These are phyloP conservation scores for Eupeodes luniger DNA, from an alignment of 2,888 invertebrate genomes.

Conservation along the genomic window DNA sequence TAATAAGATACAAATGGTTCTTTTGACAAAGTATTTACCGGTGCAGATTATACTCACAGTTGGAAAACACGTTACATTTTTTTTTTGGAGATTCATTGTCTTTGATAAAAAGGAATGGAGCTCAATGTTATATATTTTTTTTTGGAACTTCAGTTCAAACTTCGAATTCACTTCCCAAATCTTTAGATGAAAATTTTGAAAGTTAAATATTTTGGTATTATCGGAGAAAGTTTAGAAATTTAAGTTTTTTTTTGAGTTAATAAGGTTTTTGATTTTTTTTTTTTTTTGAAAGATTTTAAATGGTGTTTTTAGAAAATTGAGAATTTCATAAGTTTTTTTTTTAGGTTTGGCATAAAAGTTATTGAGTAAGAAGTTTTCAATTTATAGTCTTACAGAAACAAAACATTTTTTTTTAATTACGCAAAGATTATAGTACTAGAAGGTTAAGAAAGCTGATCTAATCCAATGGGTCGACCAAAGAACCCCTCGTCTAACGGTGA, in stretches of 20 bases:
- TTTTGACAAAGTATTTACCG: neutral
- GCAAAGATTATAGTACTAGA: constrained; percentile 17
- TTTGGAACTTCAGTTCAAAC: neutral
- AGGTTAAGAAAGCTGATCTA: constrained; percentile 47
- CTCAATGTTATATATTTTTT: neutral
- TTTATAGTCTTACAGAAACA: neutral
- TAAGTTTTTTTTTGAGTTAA: neutral
- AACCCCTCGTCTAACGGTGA: too few relatives aligned
- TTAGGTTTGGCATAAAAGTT: too few relatives aligned
- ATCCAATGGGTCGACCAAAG: too few relatives aligned
- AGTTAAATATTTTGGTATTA: neutral
- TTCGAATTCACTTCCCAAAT: constrained; percentile 1
- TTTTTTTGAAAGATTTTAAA: too few relatives aligned
- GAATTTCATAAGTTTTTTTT: too few relatives aligned
- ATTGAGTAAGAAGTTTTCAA: too few relatives aligned
- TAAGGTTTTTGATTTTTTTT: neutral
- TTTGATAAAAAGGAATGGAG: constrained; percentile 2
- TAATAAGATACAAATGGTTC: too few relatives aligned
- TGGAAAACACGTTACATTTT: neutral
- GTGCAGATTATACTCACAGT: constrained; percentile 7
- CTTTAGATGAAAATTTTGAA: constrained; percentile 4
- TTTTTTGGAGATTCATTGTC: neutral
- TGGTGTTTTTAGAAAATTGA: too few relatives aligned
- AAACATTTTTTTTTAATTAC: neutral
- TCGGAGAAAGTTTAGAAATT: neutral